A percentile compares a stretch with the other conserved stretches of the same genome.
Evolutionary conservation across 2,888 invertebrate species (phyloP).

Genomic region (Parascotia fuliginaria): DNA sequence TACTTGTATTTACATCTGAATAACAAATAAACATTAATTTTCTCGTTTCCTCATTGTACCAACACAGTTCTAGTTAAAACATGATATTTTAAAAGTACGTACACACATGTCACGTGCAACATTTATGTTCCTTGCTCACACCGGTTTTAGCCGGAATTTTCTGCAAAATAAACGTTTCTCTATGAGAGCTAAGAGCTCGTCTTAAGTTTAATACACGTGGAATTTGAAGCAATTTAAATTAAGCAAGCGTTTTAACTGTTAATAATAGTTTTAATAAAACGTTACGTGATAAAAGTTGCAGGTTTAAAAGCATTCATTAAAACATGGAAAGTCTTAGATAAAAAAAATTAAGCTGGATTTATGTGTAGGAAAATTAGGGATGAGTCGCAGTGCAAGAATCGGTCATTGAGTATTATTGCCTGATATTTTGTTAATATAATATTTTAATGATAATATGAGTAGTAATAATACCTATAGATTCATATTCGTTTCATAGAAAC

Average conservation of each 20-base stretch:
- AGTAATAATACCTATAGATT: too few species aligned
- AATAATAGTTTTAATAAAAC: constrained; percentile 44
- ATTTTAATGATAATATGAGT: too few species aligned
- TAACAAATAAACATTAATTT: neutral
- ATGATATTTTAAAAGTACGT: constrained; percentile 46
- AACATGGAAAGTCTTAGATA: constrained; percentile 11
- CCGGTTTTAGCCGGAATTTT: constrained; percentile 44
- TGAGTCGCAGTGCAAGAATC: neutral
- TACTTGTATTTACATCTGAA: neutral
- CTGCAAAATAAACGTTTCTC: constrained; percentile 51
- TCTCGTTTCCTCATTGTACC: constrained; percentile 5
- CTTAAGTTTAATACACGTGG: constrained; percentile 43
- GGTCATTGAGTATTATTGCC: too few species aligned
- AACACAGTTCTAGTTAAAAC: constrained; percentile 27
- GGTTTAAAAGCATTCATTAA: constrained; percentile 18
- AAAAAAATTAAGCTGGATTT: constrained; percentile 21
- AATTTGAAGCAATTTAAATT: constrained; percentile 46
- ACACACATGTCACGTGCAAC: constrained; percentile 49
- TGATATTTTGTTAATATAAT: too few species aligned
- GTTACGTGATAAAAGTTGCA: constrained; percentile 16
- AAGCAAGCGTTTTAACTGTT: constrained; percentile 37
- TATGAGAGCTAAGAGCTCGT: constrained; percentile 42
- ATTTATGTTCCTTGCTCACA: constrained; percentile 39
- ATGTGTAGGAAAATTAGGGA: constrained; percentile 11
- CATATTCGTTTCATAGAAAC: too few species aligned